Base-by-base conservation (phyloP, 2,113 vertebrate genomes). In the Trochalopteron elliotii region DNA sequence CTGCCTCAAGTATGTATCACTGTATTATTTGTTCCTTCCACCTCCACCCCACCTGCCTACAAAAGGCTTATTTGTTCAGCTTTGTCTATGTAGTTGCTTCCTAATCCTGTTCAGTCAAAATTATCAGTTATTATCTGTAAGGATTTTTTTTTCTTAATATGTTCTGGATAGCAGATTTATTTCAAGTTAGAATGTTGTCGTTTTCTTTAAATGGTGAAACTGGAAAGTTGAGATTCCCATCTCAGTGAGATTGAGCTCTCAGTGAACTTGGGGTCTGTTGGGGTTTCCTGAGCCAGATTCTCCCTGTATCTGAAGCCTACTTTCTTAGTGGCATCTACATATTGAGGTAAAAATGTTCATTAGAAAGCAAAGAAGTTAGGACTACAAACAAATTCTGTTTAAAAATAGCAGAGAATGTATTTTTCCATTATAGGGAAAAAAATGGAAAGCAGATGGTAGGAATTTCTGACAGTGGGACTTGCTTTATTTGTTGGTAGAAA, bases 391-490 rank as follows among this genome's bases (percentile, higher is more conserved):
- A 77, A 90, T 79, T 82, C 45, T 1, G 1, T 60, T 93, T 83
- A 69, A 96, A 92, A 95, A 90, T 85, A 97, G 79, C 63, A 82
- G 47, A 76, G 44, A 75, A 90, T 85, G 67, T 72, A 57, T 86
- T 97, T 94, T 96, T 86, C 90, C 85, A 33, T 93, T 85, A 42
- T 74, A 74, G 59, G 52, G 47, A 53, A 93, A 83, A 83, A 93
- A 93, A 94, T 77, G 75, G 56, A 86, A 95, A 93, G 59, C 88
- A 92, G 86, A 90, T 93, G 90, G 75, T 50, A 65, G 55, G 75
- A 57, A 77, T 83, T 95, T 92, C 88, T 57, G 50, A 49, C 82
- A 69, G 59, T 35, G 49, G 49, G 31, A 53, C 63, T 92, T 82
- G 52, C 30, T 80, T 79, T 69, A 64, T 87, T 85, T 90, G 57